Conservation (phyloP, 2,797 vertebrate genomes). For the Trichosurus vulpecula region DNA sequence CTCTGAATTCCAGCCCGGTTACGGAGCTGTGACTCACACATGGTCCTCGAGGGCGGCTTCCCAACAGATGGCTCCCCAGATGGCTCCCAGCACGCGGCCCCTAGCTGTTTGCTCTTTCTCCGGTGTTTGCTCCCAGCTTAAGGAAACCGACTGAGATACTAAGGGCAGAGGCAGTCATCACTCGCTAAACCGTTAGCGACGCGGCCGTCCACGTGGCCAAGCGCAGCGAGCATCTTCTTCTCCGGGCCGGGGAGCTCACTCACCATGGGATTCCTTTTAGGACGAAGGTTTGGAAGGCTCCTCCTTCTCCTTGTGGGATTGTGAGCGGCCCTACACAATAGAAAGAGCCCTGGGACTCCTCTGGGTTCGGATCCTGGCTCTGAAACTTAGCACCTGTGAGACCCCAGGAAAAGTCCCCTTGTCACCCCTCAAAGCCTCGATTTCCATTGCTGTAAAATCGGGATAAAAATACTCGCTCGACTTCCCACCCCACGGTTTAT, state of each 20-base stretch:
- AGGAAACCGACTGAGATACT: neutral
- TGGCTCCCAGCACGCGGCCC: neutral
- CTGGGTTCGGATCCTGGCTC: neutral
- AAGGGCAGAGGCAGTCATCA: neutral
- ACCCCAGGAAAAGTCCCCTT: neutral
- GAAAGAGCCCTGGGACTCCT: neutral
- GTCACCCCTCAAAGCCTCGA: neutral
- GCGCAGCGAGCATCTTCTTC: neutral
- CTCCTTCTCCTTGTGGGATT: neutral
- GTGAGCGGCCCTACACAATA: neutral
- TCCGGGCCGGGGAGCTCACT: neutral
- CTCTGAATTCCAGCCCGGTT: neutral
- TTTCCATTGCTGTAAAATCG: neutral
- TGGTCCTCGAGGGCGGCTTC: neutral
- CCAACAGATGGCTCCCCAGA: neutral
- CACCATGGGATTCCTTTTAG: neutral
- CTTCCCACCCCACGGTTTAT: neutral
- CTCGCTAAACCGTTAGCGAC: neutral
- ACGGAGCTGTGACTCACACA: neutral
- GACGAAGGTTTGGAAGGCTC: neutral
- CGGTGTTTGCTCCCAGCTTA: neutral
- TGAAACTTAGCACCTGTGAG: neutral
- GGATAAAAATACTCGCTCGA: neutral
- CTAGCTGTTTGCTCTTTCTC: neutral
- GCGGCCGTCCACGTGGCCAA: neutral